Evolutionary conservation across 2,888 invertebrate species (phyloP), one percentile per base, ranked within the genome.

Genomic region (Catocala nupta): DNA sequence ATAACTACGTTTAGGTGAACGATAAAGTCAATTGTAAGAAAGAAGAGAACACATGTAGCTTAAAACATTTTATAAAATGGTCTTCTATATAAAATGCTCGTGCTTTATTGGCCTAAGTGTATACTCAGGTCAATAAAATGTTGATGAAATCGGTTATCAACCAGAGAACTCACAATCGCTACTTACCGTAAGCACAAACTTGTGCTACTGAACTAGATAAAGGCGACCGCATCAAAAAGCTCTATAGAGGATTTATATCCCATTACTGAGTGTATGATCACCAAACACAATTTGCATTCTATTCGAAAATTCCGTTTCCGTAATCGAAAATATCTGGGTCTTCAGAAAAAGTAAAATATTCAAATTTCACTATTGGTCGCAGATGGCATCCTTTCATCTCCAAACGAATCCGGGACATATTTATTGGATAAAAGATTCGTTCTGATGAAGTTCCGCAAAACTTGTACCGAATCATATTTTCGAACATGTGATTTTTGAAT

Each of bases 381-480:
- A 73, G 68, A 63, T 74, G 62, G 58, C 43, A 51, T 25, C 49
- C 12, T 63, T 61, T 67, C 59, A 59, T 59, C 8, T 11, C 10
- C 45, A 52, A 53, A 50, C 48, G 51, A 43, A 56, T 53, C 34
- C 8, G 48, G 25, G 52, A 50, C 25, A 55, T 55, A 57, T 68
- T 77, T 67, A 55, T 39, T 33, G 47, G 47, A 60, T 69, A 65
- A 63, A 58, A 58, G n/a, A 55, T 51, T 55, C 47, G 13, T 6
- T 59, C n/a, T 48, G 55, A 59, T 59, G 34, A 55, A 51, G 57
- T 53, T 57, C 11, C 25, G 16, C 8, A 16, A 44, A 57, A 53
- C 48, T 57, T 62, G 53, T 57, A 44, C 53, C 12, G 25, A 60
- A 44, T 50, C 44, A 36, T 39, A 47, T 55, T 48, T 55, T 5